phyloP scores from a whole-genome alignment of 2,113 vertebrate genomes.

The Zapornia atra region DNA sequence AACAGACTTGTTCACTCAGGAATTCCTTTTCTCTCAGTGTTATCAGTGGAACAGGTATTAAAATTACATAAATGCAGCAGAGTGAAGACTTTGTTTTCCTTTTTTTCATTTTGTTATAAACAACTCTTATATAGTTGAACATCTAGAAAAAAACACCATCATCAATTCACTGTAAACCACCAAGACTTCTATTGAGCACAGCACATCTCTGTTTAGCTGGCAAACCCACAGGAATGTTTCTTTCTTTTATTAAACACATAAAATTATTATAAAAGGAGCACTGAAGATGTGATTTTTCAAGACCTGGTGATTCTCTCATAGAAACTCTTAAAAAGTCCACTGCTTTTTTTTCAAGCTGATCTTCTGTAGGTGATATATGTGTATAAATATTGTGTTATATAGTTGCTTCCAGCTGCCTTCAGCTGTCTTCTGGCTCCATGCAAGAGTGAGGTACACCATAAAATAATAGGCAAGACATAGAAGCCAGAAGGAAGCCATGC shows the following conservation, averaged over 20 bases:
- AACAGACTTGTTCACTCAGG: neutral
- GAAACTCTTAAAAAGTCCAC: neutral
- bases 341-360: neutral
- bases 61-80: neutral
- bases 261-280: neutral
- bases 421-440: neutral
- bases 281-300: neutral
- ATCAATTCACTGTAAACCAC: neutral
- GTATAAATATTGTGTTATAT: neutral
- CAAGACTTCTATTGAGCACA: neutral
- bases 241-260: neutral
- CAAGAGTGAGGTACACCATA: neutral
- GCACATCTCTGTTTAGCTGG: neutral
- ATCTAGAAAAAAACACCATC: neutral
- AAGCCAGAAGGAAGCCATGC: neutral
- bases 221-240: rapidly evolving
- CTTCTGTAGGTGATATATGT: neutral
- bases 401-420: neutral
- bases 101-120: neutral
- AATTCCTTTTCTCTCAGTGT: neutral
- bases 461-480: neutral
- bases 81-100: neutral
- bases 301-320: neutral
- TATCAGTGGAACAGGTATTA: neutral
- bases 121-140: neutral